A percentile compares a stretch with the other conserved stretches of the same genome.
Conservation (phyloP, 2,888 invertebrate species). For the Acanthacorydalis orientalis region DNA sequence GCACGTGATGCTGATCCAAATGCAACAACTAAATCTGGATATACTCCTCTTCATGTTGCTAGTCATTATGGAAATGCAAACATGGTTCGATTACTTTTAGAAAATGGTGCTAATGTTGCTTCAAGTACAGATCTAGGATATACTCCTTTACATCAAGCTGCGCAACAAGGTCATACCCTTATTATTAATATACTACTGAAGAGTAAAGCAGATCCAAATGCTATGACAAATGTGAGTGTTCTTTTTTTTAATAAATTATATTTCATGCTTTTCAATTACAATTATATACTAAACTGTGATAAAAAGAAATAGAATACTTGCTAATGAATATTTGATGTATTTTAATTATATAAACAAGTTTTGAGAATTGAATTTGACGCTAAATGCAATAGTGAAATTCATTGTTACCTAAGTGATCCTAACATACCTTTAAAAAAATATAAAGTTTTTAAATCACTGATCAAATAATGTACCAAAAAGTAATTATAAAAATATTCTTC, state of each 20-base stretch:
- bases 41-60: conserved; percentile 92
- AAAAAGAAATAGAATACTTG: not conserved
- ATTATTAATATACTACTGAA: conserved; percentile 85
- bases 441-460: too few species aligned
- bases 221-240: conserved; percentile 72
- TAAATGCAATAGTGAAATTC: not conserved
- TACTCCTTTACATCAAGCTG: conserved; percentile 94
- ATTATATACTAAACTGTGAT: too few species aligned
- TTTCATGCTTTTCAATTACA: too few species aligned
- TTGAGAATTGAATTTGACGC: not conserved
- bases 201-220: conserved; percentile 87
- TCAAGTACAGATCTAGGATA: conserved; percentile 65
- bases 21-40: conserved; percentile 67
- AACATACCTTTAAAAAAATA: too few species aligned
- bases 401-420: too few species aligned
- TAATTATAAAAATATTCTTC: not conserved
- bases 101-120: conserved; percentile 76
- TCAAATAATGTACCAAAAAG: too few species aligned
- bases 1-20: conserved; percentile 60
- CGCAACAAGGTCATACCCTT: conserved; percentile 94
- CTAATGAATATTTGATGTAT: too few species aligned
- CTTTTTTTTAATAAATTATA: too few species aligned
- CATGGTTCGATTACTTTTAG: conserved; percentile 77
- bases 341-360: not conserved
- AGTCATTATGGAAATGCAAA: conserved; percentile 92